Percentiles rank a stretch among this genome's conserved stretches.
These are phyloP conservation scores for Perizoma flavofasciatum DNA, from an alignment of 2,888 invertebrate genomes.

Conservation along the genomic window DNA sequence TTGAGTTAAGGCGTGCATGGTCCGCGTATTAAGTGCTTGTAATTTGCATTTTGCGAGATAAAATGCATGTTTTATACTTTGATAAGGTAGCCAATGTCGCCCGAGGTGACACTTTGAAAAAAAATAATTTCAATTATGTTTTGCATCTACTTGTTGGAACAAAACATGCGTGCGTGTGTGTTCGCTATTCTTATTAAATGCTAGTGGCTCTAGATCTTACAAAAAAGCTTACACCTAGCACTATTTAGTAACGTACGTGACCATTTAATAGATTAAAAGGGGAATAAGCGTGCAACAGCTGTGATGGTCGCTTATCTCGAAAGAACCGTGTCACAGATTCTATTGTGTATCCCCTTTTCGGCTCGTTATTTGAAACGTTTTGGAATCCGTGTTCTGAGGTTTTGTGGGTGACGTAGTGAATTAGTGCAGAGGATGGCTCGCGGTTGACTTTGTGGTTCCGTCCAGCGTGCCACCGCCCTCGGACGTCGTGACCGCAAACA, in stretches of 20 bases:
- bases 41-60: constrained; percentile 64
- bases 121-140: constrained; percentile 54
- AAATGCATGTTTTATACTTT: constrained; percentile 50
- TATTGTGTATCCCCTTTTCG: constrained; percentile 62
- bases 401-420: constrained; percentile 50
- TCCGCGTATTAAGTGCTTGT: constrained; percentile 51
- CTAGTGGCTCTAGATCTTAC: constrained; percentile 29
- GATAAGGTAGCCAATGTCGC: constrained; percentile 33
- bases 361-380: constrained; percentile 62
- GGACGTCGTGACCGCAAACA: constrained; percentile 72
- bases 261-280: constrained; percentile 56
- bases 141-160: constrained; percentile 35
- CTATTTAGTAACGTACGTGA: constrained; percentile 66
- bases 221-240: constrained; percentile 22
- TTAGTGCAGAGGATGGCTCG: constrained; percentile 40
- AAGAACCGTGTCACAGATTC: constrained; percentile 58
- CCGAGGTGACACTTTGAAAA: constrained; percentile 40
- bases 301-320: constrained; percentile 58
- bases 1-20: constrained; percentile 49
- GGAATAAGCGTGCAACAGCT: constrained; percentile 43
- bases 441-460: constrained; percentile 70
- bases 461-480: constrained; percentile 63
- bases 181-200: not conserved
- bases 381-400: constrained; percentile 55
- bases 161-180: constrained; percentile 1